These are phyloP conservation scores for Epinephelus moara DNA, from an alignment of 2,113 vertebrate genomes.

Conservation along the genomic window DNA sequence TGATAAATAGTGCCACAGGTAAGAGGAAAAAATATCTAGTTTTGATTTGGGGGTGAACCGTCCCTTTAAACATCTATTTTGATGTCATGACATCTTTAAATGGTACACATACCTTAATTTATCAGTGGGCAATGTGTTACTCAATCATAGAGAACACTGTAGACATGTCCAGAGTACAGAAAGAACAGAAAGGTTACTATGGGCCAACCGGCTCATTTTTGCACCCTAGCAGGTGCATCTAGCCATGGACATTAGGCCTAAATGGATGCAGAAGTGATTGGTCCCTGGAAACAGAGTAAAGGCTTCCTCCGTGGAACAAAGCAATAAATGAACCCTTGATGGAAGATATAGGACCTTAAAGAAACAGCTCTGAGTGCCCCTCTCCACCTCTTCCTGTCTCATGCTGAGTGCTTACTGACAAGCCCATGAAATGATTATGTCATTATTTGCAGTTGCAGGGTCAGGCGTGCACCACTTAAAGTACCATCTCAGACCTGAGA, in stretches of 20 bases:
- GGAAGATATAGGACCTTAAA: background rate
- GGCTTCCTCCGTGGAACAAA: background rate
- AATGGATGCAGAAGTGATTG: background rate
- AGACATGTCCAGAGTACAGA: background rate
- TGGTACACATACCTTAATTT: background rate
- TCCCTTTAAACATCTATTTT: no score
- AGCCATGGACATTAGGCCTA: background rate
- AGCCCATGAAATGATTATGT: constrained; percentile 47
- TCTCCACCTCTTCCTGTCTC: background rate
- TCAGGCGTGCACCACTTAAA: background rate
- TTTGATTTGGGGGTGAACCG: no score
- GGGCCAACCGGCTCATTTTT: background rate
- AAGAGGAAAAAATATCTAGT: no score
- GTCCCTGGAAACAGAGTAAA: background rate
- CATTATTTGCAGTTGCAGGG: constrained; percentile 50
- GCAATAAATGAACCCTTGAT: background rate
- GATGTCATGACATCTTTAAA: no score
- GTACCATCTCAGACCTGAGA: constrained; percentile 1
- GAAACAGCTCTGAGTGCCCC: background rate
- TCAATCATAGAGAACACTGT: background rate
- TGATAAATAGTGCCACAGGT: no score
- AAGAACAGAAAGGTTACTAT: background rate
- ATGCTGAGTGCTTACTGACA: background rate
- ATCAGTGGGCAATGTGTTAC: background rate
- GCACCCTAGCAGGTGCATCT: background rate